A percentile compares a stretch with the other conserved stretches of the same genome.
phyloP scores from a whole-genome alignment of 2,113 vertebrate species.

The Poeciliopsis retropinna region DNA sequence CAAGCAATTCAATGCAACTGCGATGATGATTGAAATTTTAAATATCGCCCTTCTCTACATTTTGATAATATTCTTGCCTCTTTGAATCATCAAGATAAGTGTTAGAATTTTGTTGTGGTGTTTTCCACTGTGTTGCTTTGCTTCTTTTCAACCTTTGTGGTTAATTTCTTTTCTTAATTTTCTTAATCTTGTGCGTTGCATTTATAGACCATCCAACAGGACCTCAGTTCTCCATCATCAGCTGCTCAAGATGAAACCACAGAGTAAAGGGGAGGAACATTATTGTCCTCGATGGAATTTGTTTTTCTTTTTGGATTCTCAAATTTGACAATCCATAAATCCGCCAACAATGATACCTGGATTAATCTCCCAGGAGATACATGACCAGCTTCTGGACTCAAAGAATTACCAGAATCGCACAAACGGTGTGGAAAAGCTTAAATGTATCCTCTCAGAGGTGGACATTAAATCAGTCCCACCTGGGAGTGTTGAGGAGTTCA shows the following conservation, averaged over 20 bases:
- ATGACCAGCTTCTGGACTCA: slow-evolving; percentile 85
- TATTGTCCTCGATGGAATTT: slow-evolving; percentile 48
- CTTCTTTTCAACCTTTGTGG: not conserved
- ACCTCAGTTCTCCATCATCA: slow-evolving; percentile 41
- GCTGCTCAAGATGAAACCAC: slow-evolving; percentile 59
- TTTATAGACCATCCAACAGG: slow-evolving; percentile 48
- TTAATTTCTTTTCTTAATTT: slow-evolving; percentile 5
- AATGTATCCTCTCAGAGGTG: slow-evolving; percentile 76
- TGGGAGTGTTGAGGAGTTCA: slow-evolving; percentile 79
- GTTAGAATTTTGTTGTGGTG: no score
- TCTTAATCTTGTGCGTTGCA: slow-evolving; percentile 15
- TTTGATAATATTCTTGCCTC: not conserved
- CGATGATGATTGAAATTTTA: no score
- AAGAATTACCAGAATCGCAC: slow-evolving; percentile 87
- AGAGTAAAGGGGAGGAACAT: slow-evolving; percentile 48
- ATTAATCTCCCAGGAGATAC: slow-evolving; percentile 86
- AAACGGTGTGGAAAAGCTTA: slow-evolving; percentile 87
- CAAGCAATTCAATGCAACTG: no score
- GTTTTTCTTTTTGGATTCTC: slow-evolving; percentile 42
- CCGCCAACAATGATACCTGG: slow-evolving; percentile 83
- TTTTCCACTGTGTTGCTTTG: not conserved
- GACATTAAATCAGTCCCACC: slow-evolving; percentile 74
- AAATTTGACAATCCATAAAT: slow-evolving; percentile 52
- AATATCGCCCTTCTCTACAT: no score
- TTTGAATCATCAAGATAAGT: no score